Evolutionary conservation across 2,797 vertebrate species (phyloP).

Genomic region (Sparus aurata): DNA sequence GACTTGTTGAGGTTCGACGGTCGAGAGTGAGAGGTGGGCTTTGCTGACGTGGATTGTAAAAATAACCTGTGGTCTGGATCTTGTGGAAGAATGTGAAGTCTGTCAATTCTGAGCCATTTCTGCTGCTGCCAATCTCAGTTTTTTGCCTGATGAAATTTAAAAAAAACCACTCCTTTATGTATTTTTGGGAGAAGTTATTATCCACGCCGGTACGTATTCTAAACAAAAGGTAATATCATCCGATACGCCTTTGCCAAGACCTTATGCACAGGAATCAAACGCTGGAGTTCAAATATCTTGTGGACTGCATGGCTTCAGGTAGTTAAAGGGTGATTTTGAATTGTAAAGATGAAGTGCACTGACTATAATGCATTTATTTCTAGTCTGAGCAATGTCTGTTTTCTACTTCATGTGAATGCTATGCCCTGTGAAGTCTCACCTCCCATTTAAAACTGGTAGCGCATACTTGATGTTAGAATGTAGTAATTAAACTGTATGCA

Average conservation of each 20-base stretch:
- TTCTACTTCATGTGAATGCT: slow-evolving; percentile 74
- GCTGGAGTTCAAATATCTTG: slow-evolving; percentile 56
- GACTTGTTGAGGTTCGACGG: slow-evolving; percentile 21
- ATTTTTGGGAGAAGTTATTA: slow-evolving; percentile 40
- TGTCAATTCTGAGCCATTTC: slow-evolving; percentile 74
- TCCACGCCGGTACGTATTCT: slow-evolving; percentile 39
- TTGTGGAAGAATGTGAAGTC: slow-evolving; percentile 70
- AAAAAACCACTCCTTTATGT: slow-evolving; percentile 48
- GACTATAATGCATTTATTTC: slow-evolving; percentile 71
- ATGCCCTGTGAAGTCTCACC: slow-evolving; percentile 65
- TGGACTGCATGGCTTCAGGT: slow-evolving; percentile 67
- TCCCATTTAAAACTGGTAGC: slow-evolving; percentile 62
- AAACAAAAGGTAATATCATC: slow-evolving; percentile 52
- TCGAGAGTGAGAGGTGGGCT: slow-evolving; percentile 30
- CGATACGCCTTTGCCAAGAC: slow-evolving; percentile 66
- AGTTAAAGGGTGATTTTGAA: slow-evolving; percentile 64
- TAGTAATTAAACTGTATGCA: slow-evolving; percentile 72
- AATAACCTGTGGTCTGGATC: slow-evolving; percentile 38
- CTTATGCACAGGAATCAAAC: slow-evolving; percentile 75
- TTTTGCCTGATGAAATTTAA: slow-evolving; percentile 66
- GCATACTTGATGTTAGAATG: slow-evolving; percentile 74
- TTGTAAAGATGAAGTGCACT: slow-evolving; percentile 76
- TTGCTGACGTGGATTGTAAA: slow-evolving; percentile 47
- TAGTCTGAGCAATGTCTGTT: slow-evolving; percentile 69
- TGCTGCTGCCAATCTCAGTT: slow-evolving; percentile 69